Percentiles rank a stretch among this genome's conserved stretches.
Conservation (phyloP, 2,888 invertebrate species). For the Dicyrtoma fusca region DNA sequence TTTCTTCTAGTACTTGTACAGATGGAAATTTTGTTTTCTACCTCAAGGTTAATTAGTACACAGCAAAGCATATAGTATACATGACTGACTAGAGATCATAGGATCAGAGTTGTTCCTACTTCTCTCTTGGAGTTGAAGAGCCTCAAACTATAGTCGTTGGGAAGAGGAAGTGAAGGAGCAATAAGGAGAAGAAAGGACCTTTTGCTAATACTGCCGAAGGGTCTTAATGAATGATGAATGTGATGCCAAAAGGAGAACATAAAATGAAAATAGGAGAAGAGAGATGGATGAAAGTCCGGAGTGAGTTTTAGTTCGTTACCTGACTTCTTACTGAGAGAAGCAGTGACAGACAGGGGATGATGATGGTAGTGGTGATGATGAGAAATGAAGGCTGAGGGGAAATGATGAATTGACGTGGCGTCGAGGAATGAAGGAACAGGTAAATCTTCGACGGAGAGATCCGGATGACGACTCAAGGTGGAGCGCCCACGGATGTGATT, state of each 20-base stretch:
- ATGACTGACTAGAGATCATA: too few species aligned
- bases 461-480: conserved; percentile 21
- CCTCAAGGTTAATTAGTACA: too few species aligned
- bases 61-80: too few species aligned
- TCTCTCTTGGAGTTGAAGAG: too few species aligned
- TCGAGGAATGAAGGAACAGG: conserved; percentile 47
- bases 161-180: too few species aligned
- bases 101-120: too few species aligned
- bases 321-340: conserved; percentile 33
- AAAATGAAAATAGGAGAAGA: neutral
- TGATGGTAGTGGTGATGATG: conserved; percentile 46
- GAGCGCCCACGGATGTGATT: conserved; percentile 28
- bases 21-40: too few species aligned
- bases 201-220: neutral
- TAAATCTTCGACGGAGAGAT: conserved; percentile 29
- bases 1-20: too few species aligned
- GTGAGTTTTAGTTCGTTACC: conserved; percentile 17
- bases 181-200: too few species aligned
- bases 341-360: conserved; percentile 35
- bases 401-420: conserved; percentile 45
- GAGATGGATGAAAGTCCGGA: neutral
- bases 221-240: neutral
- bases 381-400: conserved; percentile 46
- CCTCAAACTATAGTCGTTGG: too few species aligned
- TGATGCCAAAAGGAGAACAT: neutral